phyloP scores from a whole-genome alignment of 2,113 vertebrate species.

The Callopanchax toddi region DNA sequence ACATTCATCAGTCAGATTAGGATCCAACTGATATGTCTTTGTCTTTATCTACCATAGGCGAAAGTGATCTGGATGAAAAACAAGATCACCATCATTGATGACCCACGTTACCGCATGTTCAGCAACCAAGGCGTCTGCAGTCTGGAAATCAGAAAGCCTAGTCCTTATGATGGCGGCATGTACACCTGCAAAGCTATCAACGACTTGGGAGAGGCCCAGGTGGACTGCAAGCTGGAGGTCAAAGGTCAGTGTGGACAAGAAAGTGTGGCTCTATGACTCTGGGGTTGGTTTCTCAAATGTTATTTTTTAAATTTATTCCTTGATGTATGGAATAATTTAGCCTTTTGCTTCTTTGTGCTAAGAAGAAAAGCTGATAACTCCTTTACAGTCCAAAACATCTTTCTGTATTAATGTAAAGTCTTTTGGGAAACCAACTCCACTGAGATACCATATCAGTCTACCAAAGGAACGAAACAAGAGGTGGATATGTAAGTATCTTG shows the following conservation, averaged over 20 bases:
- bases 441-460: constrained; percentile 20
- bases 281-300: constrained; percentile 48
- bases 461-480: constrained; percentile 20
- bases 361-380: neutral
- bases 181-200: constrained; percentile 94
- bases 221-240: constrained; percentile 97
- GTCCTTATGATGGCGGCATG: constrained; percentile 91
- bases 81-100: constrained; percentile 89
- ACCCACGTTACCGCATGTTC: constrained; percentile 96
- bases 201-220: constrained; percentile 89
- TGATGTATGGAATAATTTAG: no score
- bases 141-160: constrained; percentile 96
- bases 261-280: neutral
- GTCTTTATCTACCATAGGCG: constrained; percentile 77
- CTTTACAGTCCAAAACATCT: neutral
- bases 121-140: constrained; percentile 96
- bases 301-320: no score
- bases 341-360: neutral
- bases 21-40: neutral
- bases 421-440: constrained; percentile 55
- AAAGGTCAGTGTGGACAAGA: constrained; percentile 86
- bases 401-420: constrained; percentile 11
- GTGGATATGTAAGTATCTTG: constrained; percentile 68
- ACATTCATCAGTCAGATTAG: neutral
- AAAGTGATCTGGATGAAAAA: constrained; percentile 99